phyloP scores from a whole-genome alignment of 2,113 vertebrate species.

The Mus musculus region GRCm39 chr9:94372501-94373000 shows the following conservation, averaged over 20 bases:
- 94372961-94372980: not conserved
- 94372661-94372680: not conserved
- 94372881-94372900: not conserved
- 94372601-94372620: not conserved
- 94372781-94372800: not conserved
- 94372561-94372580: not conserved
- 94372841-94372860: not conserved
- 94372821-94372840: not conserved
- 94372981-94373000: not conserved
- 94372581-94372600: not conserved
- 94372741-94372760: not conserved
- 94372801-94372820: not conserved
- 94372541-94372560: not conserved
- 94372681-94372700: not conserved
- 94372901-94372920: not conserved
- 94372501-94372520: not conserved
- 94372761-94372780: not conserved
- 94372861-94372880: not conserved
- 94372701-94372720: not conserved
- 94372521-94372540: not conserved
- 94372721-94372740: not conserved
- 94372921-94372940: not conserved
- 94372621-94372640: not conserved
- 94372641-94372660: not conserved
- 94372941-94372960: not conserved